phyloP scores from a whole-genome alignment of 2,888 invertebrate species.

The Caradrina kadenii region DNA sequence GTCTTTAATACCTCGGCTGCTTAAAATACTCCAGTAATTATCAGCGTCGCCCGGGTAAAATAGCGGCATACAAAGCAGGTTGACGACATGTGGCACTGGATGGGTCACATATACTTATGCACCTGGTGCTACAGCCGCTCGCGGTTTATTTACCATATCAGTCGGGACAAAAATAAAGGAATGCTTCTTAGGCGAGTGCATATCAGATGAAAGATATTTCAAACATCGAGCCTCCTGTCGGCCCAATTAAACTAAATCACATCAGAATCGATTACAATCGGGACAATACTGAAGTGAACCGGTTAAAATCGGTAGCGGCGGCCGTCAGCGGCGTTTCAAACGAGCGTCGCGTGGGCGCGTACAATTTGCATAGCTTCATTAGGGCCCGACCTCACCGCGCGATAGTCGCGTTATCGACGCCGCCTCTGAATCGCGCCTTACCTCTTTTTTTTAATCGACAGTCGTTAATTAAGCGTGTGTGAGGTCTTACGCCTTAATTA shows the following conservation, averaged over 20 bases:
- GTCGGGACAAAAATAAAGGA: constrained; percentile 24
- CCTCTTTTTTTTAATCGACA: constrained; percentile 68
- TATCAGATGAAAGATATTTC: constrained; percentile 49
- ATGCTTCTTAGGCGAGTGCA: constrained; percentile 33
- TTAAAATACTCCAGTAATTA: constrained; percentile 30
- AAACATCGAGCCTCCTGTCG: constrained; percentile 44
- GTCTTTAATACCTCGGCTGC: constrained; percentile 26
- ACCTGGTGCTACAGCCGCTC: constrained; percentile 41
- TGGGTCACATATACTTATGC: constrained; percentile 9
- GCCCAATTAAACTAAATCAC: constrained; percentile 63
- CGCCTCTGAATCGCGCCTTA: constrained; percentile 67
- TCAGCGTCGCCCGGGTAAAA: constrained; percentile 29
- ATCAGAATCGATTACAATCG: constrained; percentile 64
- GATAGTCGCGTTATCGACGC: constrained; percentile 69
- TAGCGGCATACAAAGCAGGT: constrained; percentile 32
- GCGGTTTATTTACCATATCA: constrained; percentile 29
- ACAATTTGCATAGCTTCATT: constrained; percentile 83
- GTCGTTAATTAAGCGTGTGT: constrained; percentile 82
- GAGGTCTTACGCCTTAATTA: constrained; percentile 84
- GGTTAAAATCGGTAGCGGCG: constrained; percentile 60
- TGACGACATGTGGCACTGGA: constrained; percentile 44
- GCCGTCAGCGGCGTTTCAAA: constrained; percentile 63
- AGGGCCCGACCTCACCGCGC: constrained; percentile 67
- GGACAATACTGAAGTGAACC: constrained; percentile 61
- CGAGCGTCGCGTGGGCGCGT: constrained; percentile 69